These are phyloP conservation scores for Leptopilina drosophilae DNA, from an alignment of 2,888 invertebrate species.

Conservation along the genomic window DNA sequence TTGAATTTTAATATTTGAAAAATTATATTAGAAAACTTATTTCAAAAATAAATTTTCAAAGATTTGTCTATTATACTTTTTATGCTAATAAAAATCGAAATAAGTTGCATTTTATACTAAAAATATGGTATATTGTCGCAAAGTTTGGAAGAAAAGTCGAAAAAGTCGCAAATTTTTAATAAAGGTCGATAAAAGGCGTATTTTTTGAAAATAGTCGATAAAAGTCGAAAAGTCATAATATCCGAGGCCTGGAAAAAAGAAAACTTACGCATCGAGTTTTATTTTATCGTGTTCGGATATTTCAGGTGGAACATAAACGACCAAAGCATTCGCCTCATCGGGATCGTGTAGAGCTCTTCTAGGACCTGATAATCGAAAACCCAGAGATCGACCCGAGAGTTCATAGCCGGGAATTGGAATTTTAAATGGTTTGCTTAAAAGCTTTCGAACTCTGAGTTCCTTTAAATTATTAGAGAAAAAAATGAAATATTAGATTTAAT, in stretches of 20 bases:
- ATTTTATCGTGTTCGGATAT: constrained; percentile 92
- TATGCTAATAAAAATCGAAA: too few relatives aligned
- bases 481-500: constrained; percentile 1
- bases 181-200: too few relatives aligned
- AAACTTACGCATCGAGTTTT: constrained; percentile 83
- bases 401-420: constrained; percentile 95
- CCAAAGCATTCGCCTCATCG: constrained; percentile 92
- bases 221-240: too few relatives aligned
- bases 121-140: too few relatives aligned
- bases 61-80: too few relatives aligned
- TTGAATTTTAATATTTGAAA: too few relatives aligned
- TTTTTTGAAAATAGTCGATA: too few relatives aligned
- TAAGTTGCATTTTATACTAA: too few relatives aligned
- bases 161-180: too few relatives aligned
- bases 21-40: too few relatives aligned
- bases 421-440: constrained; percentile 92
- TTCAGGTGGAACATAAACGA: constrained; percentile 91
- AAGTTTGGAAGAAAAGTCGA: too few relatives aligned
- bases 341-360: constrained; percentile 92
- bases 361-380: constrained; percentile 82
- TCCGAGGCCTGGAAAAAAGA: neutral
- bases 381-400: constrained; percentile 86
- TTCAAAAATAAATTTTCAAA: too few relatives aligned
- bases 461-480: constrained; percentile 68
- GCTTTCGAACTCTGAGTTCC: constrained; percentile 89